phyloP scores from a whole-genome alignment of 2,888 invertebrate species.

The Nebria salina region DNA sequence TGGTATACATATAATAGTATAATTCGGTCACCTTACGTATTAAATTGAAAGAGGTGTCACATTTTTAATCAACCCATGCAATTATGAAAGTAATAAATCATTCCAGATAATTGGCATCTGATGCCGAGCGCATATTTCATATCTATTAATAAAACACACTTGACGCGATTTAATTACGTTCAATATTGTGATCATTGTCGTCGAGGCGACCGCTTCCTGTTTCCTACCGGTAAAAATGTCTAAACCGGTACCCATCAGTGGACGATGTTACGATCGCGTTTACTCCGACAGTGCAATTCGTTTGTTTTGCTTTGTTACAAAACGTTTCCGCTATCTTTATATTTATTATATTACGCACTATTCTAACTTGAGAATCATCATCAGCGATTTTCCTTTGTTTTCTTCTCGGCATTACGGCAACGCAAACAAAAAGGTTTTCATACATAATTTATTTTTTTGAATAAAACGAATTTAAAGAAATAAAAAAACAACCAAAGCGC shows the following conservation, averaged over 20 bases:
- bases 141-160: not conserved
- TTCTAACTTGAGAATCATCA: not conserved
- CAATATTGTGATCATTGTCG: not conserved
- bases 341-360: not conserved
- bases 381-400: not conserved
- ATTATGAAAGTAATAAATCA: not conserved
- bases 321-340: not conserved
- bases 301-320: not conserved
- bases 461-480: too few species aligned
- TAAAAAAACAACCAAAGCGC: too few species aligned
- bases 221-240: not conserved
- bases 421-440: too few species aligned
- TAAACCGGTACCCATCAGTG: not conserved
- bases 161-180: slow-evolving; percentile 1
- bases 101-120: slow-evolving; percentile 29
- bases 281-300: not conserved
- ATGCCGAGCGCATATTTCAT: slow-evolving; percentile 30
- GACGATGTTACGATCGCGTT: not conserved
- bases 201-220: not conserved
- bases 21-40: not conserved
- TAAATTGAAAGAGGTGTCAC: not conserved
- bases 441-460: too few species aligned
- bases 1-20: not conserved
- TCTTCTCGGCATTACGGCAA: not conserved
- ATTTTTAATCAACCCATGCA: not conserved